Evolutionary conservation across 53 echinoderm and acorn worm species (phyloP), one percentile per base, ranked within the genome.

Genomic region (Echinometra lucunter): DNA sequence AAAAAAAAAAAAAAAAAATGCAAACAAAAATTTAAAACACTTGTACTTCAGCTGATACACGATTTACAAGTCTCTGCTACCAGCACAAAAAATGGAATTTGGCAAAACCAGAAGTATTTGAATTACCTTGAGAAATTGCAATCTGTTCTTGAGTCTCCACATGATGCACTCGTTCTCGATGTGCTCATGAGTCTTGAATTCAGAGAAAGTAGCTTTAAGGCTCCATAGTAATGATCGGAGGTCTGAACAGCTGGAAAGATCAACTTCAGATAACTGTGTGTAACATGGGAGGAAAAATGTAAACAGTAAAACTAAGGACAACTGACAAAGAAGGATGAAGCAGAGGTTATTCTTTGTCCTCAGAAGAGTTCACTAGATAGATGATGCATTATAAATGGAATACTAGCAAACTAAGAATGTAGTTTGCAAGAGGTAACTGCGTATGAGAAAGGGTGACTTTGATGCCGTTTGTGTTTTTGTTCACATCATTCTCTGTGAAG

Each of bases 141-240:
- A 91, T 88, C 98, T 91, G 66, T 96, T 96, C 91, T 98, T 97
- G 37, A 99, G 98, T 96, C 96, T 99, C 95, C 96, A 97, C 99
- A 99, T 99, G 74, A 99, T 99, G 95, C 97, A 99, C 66, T 99
- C 98, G 96, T 99, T 99, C 94, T 99, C 99, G 58, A 99, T 99
- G 89, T 94, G 95, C 92, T 99, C 99, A 92, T 99, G 99, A 27
- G 96, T 98, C 90, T 98, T 97, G 92, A 99, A 99, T 45, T 99
- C 99, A 34, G 96, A 96, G 95, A 99, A 99, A 0, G 99, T 99
- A 18, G 95, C 82, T 35, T 92, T 95, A 35, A 98, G 93, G 88
- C 92, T 97, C 92, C 96, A 95, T 15, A 99, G 95, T 40, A 99
- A 95, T 19, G 95, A 92, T 60, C 97, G 96, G 44, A 98, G 96